These are phyloP conservation scores for Haemorhous mexicanus DNA, from an alignment of 2,113 vertebrate genomes.

Conservation along the genomic window DNA sequence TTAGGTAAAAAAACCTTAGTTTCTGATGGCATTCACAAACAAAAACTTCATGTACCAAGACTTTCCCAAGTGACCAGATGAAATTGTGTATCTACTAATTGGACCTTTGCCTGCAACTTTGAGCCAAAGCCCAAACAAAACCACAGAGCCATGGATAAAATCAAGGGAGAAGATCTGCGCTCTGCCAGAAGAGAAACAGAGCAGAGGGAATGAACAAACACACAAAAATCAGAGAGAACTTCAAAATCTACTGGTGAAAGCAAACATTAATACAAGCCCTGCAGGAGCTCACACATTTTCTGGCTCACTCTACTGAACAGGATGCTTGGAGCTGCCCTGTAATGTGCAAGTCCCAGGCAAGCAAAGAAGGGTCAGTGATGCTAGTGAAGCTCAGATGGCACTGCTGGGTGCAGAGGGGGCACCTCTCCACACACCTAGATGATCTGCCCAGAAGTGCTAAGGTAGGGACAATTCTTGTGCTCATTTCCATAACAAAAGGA, in stretches of 20 bases:
- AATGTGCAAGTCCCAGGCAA: neutral
- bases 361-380: neutral
- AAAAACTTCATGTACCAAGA: neutral
- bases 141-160: neutral
- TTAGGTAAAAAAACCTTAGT: neutral
- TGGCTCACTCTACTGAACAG: neutral
- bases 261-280: neutral
- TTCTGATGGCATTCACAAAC: neutral
- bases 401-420: neutral
- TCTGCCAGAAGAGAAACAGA: neutral
- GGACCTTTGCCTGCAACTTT: neutral
- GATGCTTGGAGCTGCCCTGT: neutral
- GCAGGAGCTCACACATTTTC: neutral
- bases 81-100: neutral
- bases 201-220: neutral
- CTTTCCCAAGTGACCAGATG: neutral
- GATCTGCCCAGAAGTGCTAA: neutral
- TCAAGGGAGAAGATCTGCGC: neutral
- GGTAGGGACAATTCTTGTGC: neutral
- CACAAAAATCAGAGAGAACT: neutral
- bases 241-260: neutral
- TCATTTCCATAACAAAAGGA: neutral
- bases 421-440: neutral
- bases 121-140: neutral
- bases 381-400: neutral